Base-by-base conservation (phyloP, 92 coral and sea anemone genomes). In the Siderastrea radians region DNA sequence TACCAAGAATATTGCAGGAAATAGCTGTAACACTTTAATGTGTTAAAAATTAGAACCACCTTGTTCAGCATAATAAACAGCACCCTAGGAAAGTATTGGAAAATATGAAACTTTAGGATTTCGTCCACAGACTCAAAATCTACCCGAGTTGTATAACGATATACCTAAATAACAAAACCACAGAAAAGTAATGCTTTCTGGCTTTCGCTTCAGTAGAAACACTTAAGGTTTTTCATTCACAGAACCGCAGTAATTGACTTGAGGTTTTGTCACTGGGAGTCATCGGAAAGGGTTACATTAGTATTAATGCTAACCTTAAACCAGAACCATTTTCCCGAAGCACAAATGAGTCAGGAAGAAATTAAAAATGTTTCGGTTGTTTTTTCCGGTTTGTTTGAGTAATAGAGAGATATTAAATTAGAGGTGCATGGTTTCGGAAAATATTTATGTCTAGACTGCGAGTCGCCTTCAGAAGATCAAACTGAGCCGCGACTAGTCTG, bases 401-500 rank as follows among this genome's bases (percentile, higher is more conserved):
- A 10, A 15, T 7, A 15, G 3, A 48, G 26, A 16, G 72, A 63
- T 5, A 49, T 50, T 26, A 38, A 7, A 1, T 55, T 48, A 38
- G 72, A 63, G 58, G 19, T 67, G 38, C 3, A 10, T 16, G n/a
- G 52, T 63, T 58, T 44, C 43, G 19, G 43, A 52, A 64, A 80
- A 66, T 26, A 66, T 48, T 38, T 7, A 44, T 26, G 45, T 68
- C 26, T 17, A 49, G 61, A 50, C 19, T 80, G 14, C 11, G 10
- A 80, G 84, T 80, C 84, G 75, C 75, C 74, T 67, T 43, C 7
- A 48, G 19, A 13, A 43, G 43, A 81, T 67, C 85, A 70, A 70
- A 82, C 67, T 12, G 46, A 57, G 15, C 47, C 52, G 68, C 77
- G 86, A 53, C 6, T 48, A 43, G 86, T 82, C 86, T 82, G 86